Percentiles rank a stretch among this genome's conserved stretches.
phyloP scores from a whole-genome alignment of 2,888 invertebrate species.

The Caenorhabditis japonica region DNA sequence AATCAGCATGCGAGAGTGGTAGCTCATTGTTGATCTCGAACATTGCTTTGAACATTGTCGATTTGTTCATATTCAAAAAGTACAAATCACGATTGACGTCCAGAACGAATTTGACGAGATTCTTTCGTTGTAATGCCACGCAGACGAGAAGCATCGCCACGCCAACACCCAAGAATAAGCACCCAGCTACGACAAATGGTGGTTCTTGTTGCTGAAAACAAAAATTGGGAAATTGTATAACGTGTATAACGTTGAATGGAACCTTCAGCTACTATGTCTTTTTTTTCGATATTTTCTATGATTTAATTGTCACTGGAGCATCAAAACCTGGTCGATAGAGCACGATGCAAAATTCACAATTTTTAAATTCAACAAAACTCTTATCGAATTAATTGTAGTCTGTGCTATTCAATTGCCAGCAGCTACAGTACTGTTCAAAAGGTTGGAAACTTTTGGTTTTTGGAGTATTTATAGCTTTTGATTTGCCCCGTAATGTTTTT shows the following conservation, averaged over 20 bases:
- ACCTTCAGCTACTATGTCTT: background rate
- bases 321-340: too few relatives aligned
- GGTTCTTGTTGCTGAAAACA: slow-evolving; percentile 69
- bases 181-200: slow-evolving; percentile 71
- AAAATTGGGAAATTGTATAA: too few relatives aligned
- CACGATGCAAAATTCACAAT: too few relatives aligned
- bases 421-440: too few relatives aligned
- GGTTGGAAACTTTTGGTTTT: too few relatives aligned
- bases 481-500: too few relatives aligned
- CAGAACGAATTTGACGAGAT: slow-evolving; percentile 72
- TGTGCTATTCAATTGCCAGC: too few relatives aligned
- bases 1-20: slow-evolving; percentile 52
- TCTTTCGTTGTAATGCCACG: slow-evolving; percentile 74
- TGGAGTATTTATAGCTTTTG: too few relatives aligned
- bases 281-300: background rate
- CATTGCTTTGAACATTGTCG: slow-evolving; percentile 69
- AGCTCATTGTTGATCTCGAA: slow-evolving; percentile 63
- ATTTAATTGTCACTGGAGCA: background rate
- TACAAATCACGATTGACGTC: slow-evolving; percentile 73
- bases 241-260: too few relatives aligned
- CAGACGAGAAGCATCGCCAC: slow-evolving; percentile 72
- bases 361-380: too few relatives aligned
- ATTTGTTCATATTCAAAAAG: slow-evolving; percentile 71
- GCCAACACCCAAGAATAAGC: slow-evolving; percentile 70
- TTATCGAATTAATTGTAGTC: too few relatives aligned